Conservation (phyloP, 2,888 invertebrate genomes). For the Epinotia demarniana region DNA sequence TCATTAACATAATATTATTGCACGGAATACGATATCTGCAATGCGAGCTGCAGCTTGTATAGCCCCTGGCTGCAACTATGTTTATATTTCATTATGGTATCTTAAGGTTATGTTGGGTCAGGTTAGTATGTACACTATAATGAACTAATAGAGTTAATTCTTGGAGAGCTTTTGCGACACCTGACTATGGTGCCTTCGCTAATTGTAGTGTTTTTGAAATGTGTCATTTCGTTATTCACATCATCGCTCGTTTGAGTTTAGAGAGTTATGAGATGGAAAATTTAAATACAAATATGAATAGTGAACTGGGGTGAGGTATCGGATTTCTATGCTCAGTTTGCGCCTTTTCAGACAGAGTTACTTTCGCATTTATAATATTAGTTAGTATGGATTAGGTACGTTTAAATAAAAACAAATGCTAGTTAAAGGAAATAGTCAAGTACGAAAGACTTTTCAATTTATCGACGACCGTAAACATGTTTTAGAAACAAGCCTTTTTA, state of each 20-base stretch:
- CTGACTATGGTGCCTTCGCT: neutral
- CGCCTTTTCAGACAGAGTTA: no score
- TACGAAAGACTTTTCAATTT: neutral
- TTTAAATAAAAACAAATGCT: no score
- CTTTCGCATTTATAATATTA: no score
- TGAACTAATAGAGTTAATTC: neutral
- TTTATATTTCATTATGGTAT: neutral
- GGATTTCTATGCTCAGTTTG: no score
- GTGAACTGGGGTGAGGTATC: no score
- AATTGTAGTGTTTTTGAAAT: neutral
- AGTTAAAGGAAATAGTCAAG: neutral
- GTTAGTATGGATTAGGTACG: no score
- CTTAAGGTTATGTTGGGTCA: neutral
- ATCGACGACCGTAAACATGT: neutral
- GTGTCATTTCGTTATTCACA: no score
- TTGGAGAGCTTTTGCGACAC: neutral
- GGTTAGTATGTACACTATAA: neutral
- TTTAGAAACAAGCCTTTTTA: neutral
- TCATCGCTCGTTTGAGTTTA: no score
- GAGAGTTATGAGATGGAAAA: no score
- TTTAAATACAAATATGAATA: no score
- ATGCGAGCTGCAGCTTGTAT: neutral
- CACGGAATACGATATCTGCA: conserved; percentile 24
- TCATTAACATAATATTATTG: conserved; percentile 35
- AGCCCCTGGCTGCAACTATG: neutral